These are phyloP conservation scores for Leptopilina clavipes DNA, from an alignment of 1,140 invertebrate genomes.

Conservation along the genomic window DNA sequence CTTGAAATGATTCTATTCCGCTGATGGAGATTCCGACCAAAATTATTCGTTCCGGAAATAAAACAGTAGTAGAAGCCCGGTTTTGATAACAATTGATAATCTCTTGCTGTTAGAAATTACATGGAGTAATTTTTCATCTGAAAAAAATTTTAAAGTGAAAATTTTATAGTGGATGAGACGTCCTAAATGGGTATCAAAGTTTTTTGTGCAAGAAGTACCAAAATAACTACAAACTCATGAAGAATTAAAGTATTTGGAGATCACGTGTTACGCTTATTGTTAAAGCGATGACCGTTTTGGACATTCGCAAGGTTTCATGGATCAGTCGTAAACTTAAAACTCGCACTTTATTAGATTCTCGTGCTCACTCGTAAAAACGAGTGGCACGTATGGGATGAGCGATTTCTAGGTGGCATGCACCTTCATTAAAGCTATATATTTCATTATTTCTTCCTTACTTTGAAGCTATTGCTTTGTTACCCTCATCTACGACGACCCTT, in stretches of 20 bases:
- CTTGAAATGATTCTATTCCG: not conserved
- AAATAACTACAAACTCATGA: not conserved
- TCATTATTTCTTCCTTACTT: conserved; percentile 21
- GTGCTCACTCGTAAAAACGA: not conserved
- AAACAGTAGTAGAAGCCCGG: too few relatives aligned
- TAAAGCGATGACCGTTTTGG: not conserved
- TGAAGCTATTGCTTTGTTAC: not conserved
- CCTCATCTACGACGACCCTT: not conserved
- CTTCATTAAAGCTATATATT: conserved; percentile 24
- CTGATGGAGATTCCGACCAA: too few relatives aligned
- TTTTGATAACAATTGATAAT: too few relatives aligned
- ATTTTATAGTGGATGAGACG: too few relatives aligned
- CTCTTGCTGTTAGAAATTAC: too few relatives aligned
- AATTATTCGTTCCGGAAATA: too few relatives aligned
- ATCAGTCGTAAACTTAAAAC: conserved; percentile 15
- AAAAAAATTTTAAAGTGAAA: too few relatives aligned
- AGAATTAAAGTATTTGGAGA: not conserved
- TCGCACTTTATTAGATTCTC: conserved; percentile 13
- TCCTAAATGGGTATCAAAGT: too few relatives aligned
- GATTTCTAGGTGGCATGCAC: conserved; percentile 12
- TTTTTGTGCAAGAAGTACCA: too few relatives aligned
- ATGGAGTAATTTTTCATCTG: too few relatives aligned
- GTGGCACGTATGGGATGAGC: not conserved
- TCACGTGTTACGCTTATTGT: not conserved
- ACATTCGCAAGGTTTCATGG: not conserved